These are phyloP conservation scores for Vicugna pacos DNA, from an alignment of 2,113 vertebrate genomes.

Conservation along the genomic window DNA sequence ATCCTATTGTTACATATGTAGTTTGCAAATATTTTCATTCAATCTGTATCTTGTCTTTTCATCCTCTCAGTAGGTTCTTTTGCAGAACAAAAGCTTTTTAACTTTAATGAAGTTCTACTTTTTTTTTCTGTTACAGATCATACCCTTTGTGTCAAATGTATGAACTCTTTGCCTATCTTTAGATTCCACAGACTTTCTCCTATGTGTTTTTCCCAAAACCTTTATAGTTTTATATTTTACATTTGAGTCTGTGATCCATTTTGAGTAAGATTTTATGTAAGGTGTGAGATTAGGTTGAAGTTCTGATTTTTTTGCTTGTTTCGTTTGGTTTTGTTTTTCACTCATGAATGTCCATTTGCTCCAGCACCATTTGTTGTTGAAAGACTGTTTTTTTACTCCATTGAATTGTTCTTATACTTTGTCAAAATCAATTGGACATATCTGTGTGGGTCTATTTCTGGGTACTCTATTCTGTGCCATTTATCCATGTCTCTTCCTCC, in stretches of 20 bases:
- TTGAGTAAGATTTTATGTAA: neutral
- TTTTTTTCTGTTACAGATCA: neutral
- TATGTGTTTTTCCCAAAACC: neutral
- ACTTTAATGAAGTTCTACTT: neutral
- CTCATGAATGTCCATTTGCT: neutral
- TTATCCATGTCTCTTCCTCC: neutral
- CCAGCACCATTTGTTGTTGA: neutral
- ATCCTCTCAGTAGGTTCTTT: neutral
- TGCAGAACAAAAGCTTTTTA: neutral
- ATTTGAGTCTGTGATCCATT: neutral
- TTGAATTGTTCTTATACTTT: neutral
- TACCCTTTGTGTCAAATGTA: neutral
- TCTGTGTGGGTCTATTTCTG: neutral
- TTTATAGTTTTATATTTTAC: constrained; percentile 11
- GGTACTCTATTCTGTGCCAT: neutral
- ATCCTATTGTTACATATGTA: neutral
- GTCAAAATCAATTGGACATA: neutral
- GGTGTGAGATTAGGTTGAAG: neutral
- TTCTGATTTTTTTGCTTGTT: neutral
- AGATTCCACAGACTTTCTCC: neutral
- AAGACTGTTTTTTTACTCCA: neutral
- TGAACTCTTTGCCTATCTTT: neutral
- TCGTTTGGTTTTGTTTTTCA: neutral
- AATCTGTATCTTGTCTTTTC: neutral
- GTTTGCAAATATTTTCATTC: neutral